Base-by-base conservation (phyloP, 2,888 invertebrate species). In the Arrhopalites spinosus region DNA sequence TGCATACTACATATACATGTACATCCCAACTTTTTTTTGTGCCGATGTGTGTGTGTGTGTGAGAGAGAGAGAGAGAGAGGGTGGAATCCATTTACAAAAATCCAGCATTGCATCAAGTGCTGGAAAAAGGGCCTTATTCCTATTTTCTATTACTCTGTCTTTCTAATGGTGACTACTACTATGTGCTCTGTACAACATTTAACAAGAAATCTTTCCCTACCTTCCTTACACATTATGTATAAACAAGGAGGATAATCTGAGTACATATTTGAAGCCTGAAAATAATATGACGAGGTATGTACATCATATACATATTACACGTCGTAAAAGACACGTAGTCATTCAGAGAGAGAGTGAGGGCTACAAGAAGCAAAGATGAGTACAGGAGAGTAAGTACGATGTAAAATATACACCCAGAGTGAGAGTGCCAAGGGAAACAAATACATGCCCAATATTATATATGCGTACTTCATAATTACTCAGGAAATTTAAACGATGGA, bases 51-150 rank as follows among this genome's bases (percentile, higher is more conserved):
- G 23, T n/a, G 36, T 36, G n/a, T n/a, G n/a, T n/a, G n/a, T n/a
- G n/a, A n/a, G n/a, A 47, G 1, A 7, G 2, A 47, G 47, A 47
- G 36, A 36, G 36, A 53, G 53, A 53, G 53, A 53, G 53, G 59
- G 59, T 59, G 59, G 59, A 59, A 13, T 25, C 25, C 59, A 59
- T 59, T 25, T 59, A 59, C 59, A 23, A 25, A 36, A 25, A 59
- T 59, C 59, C 59, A 25, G 50, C 50, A 50, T n/a, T 15, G 25
- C 59, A 59, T 59, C 59, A 59, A 59, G 59, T 59, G 59, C n/a
- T n/a, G n/a, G n/a, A n/a, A n/a, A 59, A 59, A 59, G 25, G 11
- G 36, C 3, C 8, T 23, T 8, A 8, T 27, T 15, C 59, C 27
- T 27, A 59, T 59, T 7, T 59, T 59, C 25, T 25, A 23, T 13